Base-by-base conservation (phyloP, 2,888 invertebrate species). In the Steinernema carpocapsae region DNA sequence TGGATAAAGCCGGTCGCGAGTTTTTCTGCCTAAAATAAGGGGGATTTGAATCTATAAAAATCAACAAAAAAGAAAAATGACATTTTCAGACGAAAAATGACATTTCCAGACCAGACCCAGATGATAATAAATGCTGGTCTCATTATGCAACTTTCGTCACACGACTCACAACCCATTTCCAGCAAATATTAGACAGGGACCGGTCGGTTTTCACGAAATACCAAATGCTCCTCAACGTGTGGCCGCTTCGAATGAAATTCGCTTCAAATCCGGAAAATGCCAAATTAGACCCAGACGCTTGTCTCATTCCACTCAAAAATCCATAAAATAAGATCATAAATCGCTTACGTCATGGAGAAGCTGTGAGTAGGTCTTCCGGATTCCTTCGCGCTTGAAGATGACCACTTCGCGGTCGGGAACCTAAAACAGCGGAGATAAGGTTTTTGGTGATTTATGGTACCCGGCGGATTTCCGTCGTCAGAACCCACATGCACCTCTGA, bases 1-100 rank as follows among this genome's bases (percentile, higher is more conserved):
- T 91, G 90, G n/a, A 90, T 82, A 0, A 94, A 89, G 0, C 93
- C 93, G 0, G 92, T 92, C 0, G 93, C 93, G 2, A 94, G 85
- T 73, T 89, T 89, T 85, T 93, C 92, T 0, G 92, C 92, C 91
- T 93, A 78, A 76, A 79, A 19, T n/a, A 48, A 2, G 10, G 3
- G 4, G 4, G 42, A 4, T 24, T 17, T 72, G 29, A 64, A 46
- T 64, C 14, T n/a, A 24, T 7, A 22, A 32, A 59, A 59, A 12
- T 17, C 2, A 19, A 59, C 4, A 7, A 37, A 3, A 37, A 10
- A 10, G 10, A 37, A 37, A 6, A 37, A 3, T 6, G 37, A 37
- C 37, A 37, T 37, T 37, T 37, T n/a, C n/a, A n/a, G n/a, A n/a
- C n/a, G n/a, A n/a, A n/a, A n/a, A n/a, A n/a, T n/a, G n/a, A n/a